phyloP scores from a whole-genome alignment of 2,888 invertebrate species.

The Drosophila anomalata region DNA sequence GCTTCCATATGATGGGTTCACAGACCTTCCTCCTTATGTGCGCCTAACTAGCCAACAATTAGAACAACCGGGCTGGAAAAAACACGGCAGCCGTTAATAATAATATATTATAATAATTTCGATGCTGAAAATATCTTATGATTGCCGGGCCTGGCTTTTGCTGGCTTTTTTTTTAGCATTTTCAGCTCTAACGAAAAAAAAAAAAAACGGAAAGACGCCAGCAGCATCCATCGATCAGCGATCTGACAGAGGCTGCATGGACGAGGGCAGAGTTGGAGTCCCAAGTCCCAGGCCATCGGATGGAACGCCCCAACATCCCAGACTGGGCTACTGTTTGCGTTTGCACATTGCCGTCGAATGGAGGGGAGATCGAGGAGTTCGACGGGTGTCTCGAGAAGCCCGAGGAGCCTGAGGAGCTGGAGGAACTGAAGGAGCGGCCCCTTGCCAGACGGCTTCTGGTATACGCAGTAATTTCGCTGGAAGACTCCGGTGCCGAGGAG shows the following conservation, averaged over 20 bases:
- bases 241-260: conserved; percentile 24
- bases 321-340: conserved; percentile 45
- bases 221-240: conserved; percentile 61
- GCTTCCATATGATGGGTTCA: conserved; percentile 50
- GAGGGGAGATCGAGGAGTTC: not conserved
- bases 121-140: conserved; percentile 81
- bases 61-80: conserved; percentile 49
- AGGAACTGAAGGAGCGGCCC: conserved; percentile 40
- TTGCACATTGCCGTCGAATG: conserved; percentile 8
- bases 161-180: conserved; percentile 56
- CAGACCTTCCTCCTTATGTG: conserved; percentile 44
- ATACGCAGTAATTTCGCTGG: conserved; percentile 84
- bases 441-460: conserved; percentile 83
- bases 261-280: conserved; percentile 22
- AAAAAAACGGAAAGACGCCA: conserved; percentile 34
- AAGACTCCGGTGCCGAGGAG: conserved; percentile 23
- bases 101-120: conserved; percentile 83
- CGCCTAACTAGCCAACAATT: conserved; percentile 43
- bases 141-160: conserved; percentile 65
- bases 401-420: not conserved
- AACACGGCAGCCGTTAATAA: conserved; percentile 68
- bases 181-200: conserved; percentile 41
- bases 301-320: conserved; percentile 67
- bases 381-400: not conserved
- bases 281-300: conserved; percentile 36